These are phyloP conservation scores for Dascyllus trimaculatus DNA, from an alignment of 2,113 vertebrate species.

Conservation along the genomic window DNA sequence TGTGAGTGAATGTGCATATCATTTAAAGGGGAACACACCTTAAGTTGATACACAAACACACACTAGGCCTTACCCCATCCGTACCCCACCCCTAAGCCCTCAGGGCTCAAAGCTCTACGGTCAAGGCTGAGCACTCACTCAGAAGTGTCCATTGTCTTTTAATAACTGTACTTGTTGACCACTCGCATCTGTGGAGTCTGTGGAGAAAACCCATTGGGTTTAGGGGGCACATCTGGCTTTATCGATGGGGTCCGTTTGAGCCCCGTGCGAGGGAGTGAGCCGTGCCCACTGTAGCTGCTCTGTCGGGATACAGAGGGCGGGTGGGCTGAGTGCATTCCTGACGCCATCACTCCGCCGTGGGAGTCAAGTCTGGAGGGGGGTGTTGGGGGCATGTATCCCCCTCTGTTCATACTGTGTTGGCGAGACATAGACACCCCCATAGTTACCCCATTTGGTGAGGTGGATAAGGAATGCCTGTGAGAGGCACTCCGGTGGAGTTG, in stretches of 20 bases:
- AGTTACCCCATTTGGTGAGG: slow-evolving; percentile 93
- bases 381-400: slow-evolving; percentile 90
- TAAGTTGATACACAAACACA: slow-evolving; percentile 70
- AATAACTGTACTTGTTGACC: slow-evolving; percentile 98
- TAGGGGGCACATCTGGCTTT: slow-evolving; percentile 98
- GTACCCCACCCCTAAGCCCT: slow-evolving; percentile 39
- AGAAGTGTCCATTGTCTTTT: slow-evolving; percentile 72
- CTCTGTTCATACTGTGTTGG: slow-evolving; percentile 95
- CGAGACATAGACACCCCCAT: slow-evolving; percentile 94
- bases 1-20: slow-evolving; percentile 72
- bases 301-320: slow-evolving; percentile 93
- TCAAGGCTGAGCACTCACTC: slow-evolving; percentile 76
- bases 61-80: slow-evolving; percentile 66
- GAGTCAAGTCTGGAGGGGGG: slow-evolving; percentile 96
- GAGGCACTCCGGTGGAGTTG: slow-evolving; percentile 95
- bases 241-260: slow-evolving; percentile 96
- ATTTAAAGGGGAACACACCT: slow-evolving; percentile 73
- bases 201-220: slow-evolving; percentile 93
- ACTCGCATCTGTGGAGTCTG: slow-evolving; percentile 94
- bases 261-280: slow-evolving; percentile 95
- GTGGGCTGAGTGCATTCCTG: slow-evolving; percentile 90
- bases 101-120: slow-evolving; percentile 63
- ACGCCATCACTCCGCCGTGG: slow-evolving; percentile 87
- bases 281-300: slow-evolving; percentile 95
- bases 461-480: slow-evolving; percentile 96